Conservation (phyloP, 2,113 vertebrate species). For the Pycnonotus jocosus region DNA sequence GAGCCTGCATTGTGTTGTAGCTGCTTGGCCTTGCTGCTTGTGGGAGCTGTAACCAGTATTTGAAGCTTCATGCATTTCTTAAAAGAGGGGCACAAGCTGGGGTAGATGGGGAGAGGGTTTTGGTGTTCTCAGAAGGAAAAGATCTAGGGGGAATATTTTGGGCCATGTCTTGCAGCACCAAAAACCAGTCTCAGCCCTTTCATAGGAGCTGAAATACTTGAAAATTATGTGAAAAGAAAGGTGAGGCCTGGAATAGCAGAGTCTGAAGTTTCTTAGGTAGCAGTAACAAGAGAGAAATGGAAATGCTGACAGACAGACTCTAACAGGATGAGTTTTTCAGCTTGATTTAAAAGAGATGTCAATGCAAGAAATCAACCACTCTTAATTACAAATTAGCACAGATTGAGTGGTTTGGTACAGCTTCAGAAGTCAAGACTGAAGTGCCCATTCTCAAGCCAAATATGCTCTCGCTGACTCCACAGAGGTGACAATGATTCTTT, state of each 20-base stretch:
- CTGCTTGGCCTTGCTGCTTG: not conserved
- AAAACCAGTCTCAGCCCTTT: not conserved
- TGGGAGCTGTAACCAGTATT: not conserved
- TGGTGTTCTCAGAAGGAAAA: not conserved
- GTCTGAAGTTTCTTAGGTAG: not conserved
- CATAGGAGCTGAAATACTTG: not conserved
- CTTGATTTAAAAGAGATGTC: not conserved
- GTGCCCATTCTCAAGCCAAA: not conserved
- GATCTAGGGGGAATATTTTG: not conserved
- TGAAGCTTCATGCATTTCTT: not conserved
- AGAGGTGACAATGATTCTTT: not conserved
- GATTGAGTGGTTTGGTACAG: not conserved
- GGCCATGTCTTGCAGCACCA: not conserved
- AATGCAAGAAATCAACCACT: not conserved
- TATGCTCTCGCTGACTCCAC: not conserved
- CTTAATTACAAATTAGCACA: not conserved
- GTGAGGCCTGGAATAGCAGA: not conserved
- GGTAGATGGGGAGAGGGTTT: not conserved
- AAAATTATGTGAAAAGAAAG: not conserved
- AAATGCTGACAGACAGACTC: not conserved
- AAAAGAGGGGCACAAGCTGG: accelerated
- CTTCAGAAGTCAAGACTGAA: not conserved
- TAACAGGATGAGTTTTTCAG: not conserved
- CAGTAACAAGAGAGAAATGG: not conserved
- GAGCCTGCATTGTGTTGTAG: accelerated